A percentile compares a stretch with the other conserved stretches of the same genome.
These are phyloP conservation scores for Corynorhinus townsendii DNA, from an alignment of 2,113 vertebrate genomes.

Conservation along the genomic window DNA sequence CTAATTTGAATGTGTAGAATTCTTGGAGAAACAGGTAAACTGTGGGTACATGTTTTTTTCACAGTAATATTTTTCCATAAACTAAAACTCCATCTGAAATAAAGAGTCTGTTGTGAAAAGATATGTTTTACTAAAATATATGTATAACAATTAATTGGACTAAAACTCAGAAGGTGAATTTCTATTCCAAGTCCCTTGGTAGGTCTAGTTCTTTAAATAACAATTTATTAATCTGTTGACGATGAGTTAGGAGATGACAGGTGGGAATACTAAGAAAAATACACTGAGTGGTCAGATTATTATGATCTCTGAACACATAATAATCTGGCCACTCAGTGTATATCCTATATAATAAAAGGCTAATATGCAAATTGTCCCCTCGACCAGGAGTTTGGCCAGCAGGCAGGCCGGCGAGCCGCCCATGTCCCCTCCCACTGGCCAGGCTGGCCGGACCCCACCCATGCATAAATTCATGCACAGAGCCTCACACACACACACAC, in stretches of 20 bases:
- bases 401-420: no score
- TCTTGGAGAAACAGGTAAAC: constrained; percentile 12
- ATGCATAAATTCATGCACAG: no score
- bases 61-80: background rate
- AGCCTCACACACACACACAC: no score
- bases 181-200: background rate
- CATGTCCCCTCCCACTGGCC: no score
- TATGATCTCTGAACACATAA: no score
- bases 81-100: background rate
- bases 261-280: background rate
- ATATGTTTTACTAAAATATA: background rate
- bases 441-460: no score
- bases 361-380: no score
- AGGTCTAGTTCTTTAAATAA: background rate
- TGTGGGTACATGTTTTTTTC: background rate
- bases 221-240: background rate
- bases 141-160: background rate
- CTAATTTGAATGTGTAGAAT: background rate
- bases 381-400: no score
- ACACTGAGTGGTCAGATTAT: no score
- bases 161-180: background rate
- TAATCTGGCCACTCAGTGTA: no score
- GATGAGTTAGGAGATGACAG: background rate
- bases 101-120: background rate
- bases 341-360: no score